Evolutionary conservation across 2,113 vertebrate genomes (phyloP).

Genomic region (Ovis canadensis): DNA sequence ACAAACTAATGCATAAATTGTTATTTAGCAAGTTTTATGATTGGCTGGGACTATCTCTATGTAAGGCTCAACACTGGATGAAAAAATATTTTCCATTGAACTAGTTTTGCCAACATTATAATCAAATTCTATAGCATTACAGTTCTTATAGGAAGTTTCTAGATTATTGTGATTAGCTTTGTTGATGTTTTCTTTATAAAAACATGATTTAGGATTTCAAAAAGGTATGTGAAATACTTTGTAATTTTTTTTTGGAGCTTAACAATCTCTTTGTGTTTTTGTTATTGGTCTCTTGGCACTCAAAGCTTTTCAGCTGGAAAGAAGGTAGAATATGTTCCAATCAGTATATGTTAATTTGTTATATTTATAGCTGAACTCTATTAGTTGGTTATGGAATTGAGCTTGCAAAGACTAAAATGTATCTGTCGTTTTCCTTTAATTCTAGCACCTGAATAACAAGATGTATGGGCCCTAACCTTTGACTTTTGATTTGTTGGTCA

Average conservation of each 20-base stretch:
- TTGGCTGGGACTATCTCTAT: background rate
- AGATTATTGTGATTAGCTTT: background rate
- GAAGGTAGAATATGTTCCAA: background rate
- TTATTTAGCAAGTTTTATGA: background rate
- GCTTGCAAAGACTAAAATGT: background rate
- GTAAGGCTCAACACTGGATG: background rate
- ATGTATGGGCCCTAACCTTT: background rate
- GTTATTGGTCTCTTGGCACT: background rate
- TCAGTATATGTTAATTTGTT: background rate
- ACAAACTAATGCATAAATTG: background rate
- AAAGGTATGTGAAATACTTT: background rate
- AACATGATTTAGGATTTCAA: slow-evolving; percentile 1
- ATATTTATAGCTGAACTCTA: background rate
- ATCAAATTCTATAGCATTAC: background rate
- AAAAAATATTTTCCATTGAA: slow-evolving; percentile 3
- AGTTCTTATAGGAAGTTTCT: background rate
- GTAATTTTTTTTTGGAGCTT: background rate
- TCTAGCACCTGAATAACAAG: background rate
- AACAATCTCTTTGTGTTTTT: background rate
- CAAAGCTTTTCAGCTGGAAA: background rate
- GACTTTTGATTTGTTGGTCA: background rate
- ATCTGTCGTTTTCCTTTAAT: background rate
- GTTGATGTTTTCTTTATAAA: background rate
- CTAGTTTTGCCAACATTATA: background rate
- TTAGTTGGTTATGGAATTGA: background rate